phyloP scores from a whole-genome alignment of 2,888 invertebrate genomes.

The Apoda limacodes region DNA sequence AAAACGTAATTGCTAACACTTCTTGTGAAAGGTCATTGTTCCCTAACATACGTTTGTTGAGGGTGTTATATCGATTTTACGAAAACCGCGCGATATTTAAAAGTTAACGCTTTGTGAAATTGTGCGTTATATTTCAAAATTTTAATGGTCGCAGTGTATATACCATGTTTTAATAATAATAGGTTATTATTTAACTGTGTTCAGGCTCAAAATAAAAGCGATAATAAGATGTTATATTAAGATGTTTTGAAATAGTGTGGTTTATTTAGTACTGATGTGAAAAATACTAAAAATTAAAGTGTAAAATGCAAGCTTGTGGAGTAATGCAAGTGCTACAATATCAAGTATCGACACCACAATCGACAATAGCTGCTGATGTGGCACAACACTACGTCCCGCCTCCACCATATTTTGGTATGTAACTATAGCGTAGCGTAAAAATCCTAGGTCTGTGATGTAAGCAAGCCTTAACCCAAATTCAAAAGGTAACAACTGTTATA shows the following conservation, averaged over 20 bases:
- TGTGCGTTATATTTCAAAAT: no score
- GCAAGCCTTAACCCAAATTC: no score
- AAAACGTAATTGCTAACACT: constrained; percentile 21
- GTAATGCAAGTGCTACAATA: constrained; percentile 77
- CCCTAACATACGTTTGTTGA: constrained; percentile 27
- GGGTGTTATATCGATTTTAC: constrained; percentile 52
- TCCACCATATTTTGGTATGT: constrained; percentile 64
- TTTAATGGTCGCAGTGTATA: no score
- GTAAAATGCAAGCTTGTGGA: constrained; percentile 69
- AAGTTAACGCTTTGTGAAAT: constrained; percentile 23
- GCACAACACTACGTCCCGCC: constrained; percentile 60
- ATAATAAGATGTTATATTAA: no score
- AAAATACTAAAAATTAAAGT: constrained; percentile 17
- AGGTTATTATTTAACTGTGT: no score
- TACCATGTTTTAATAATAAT: no score
- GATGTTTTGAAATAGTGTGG: no score
- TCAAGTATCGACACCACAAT: constrained; percentile 67
- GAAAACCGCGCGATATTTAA: constrained; percentile 46
- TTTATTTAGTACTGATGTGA: no score
- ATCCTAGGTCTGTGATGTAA: no score
- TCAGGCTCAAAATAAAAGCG: no score
- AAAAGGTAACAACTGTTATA: no score
- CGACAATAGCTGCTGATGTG: constrained; percentile 53
- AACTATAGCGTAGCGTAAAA: no score
- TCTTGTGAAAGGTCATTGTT: constrained; percentile 45